Base-by-base conservation (phyloP, 2,888 invertebrate species). In the Pediacus dermestoides region DNA sequence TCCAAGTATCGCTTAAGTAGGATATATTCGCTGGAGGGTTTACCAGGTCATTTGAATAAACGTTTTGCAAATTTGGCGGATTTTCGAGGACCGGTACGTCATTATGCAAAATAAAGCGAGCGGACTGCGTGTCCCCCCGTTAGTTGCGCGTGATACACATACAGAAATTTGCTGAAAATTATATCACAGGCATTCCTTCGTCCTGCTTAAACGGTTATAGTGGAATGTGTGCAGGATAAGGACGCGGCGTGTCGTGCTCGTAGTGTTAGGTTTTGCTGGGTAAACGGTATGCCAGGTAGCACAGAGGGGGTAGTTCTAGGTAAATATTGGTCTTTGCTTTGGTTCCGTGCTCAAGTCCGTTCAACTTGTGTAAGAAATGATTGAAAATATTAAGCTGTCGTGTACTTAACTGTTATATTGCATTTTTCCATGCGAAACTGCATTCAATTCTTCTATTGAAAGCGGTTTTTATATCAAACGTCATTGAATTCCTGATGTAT, bases 21-120 rank as follows among this genome's bases (percentile, higher is more conserved):
- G 46, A 49, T 49, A 43, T 47, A 47, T 42, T 42, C 42, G 37
- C 37, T 14, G 34, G 42, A 39, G 44, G 47, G 49, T 42, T 49
- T 46, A 42, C 42, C 43, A 38, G 36, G 36, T 53, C 55, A 58
- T 60, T 60, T 60, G 54, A 60, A 61, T 63, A 60, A 63, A 59
- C 60, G 62, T 62, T 61, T 57, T 52, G 62, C 62, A 59, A 61
- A 61, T 61, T 62, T 58, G 50, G 54, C 54, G 58, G 56, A 60
- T 62, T 61, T 60, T 58, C 56, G 28, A 28, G 28, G 43, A 48
- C 57, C 55, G 48, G 49, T 54, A 52, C 46, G 55, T 58, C 58
- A 58, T 61, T 60, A 61, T 60, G 58, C 51, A 61, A 59, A 60
- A 43, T 37, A 50, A 10, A 7, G n/a, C n/a, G 50, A 26, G 31